phyloP scores from a whole-genome alignment of 2,113 vertebrate genomes.

The Merops nubicus region DNA sequence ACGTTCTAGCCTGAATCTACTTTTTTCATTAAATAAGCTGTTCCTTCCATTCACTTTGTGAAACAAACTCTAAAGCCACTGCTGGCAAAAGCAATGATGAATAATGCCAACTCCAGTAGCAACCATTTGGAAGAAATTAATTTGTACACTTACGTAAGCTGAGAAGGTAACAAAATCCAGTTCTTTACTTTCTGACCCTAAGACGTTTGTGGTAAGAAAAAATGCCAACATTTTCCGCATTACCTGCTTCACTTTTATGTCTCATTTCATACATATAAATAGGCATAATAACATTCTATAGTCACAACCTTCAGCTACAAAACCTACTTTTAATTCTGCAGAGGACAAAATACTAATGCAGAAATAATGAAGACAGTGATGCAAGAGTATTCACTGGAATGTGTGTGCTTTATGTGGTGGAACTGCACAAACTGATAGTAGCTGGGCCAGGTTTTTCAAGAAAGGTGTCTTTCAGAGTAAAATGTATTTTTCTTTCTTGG shows the following conservation, averaged over 20 bases:
- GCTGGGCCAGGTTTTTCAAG: background rate
- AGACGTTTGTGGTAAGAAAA: constrained; percentile 12
- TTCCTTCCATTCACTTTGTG: constrained; percentile 10
- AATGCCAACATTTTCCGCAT: background rate
- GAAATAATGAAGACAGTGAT: background rate
- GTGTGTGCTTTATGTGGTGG: background rate
- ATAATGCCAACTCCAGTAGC: constrained; percentile 42
- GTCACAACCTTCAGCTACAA: background rate
- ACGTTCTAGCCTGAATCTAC: background rate
- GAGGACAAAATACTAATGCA: background rate
- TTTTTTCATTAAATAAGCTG: background rate
- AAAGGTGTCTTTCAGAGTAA: background rate
- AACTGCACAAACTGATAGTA: background rate
- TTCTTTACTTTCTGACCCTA: background rate
- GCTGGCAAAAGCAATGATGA: constrained; percentile 1
- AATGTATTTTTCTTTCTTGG: background rate
- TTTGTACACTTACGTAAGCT: constrained; percentile 9
- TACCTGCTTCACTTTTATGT: constrained; percentile 1
- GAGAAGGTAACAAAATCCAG: constrained; percentile 20
- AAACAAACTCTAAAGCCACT: constrained; percentile 5
- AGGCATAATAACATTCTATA: background rate
- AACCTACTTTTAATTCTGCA: background rate
- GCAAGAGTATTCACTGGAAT: background rate
- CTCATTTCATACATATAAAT: constrained; percentile 8
- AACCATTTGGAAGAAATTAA: constrained; percentile 58